A percentile compares a stretch with the other conserved stretches of the same genome.
Conservation (phyloP, 2,113 vertebrate species). For the Paracanthobrama guichenoti region DNA sequence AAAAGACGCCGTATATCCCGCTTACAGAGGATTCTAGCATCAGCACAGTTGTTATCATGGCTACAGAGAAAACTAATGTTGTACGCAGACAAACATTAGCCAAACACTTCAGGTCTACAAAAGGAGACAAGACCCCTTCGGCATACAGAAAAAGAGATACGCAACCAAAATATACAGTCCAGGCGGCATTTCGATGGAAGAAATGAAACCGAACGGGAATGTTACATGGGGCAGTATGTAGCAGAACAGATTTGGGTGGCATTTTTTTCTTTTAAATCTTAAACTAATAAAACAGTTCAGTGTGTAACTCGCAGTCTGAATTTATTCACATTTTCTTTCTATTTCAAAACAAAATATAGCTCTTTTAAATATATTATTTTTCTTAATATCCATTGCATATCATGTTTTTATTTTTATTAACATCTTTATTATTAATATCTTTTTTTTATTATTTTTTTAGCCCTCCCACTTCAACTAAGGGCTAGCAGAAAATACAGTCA, state of each 20-base stretch:
- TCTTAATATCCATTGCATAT: constrained; percentile 80
- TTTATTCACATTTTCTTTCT: constrained; percentile 75
- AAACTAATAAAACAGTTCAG: constrained; percentile 75
- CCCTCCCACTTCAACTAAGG: constrained; percentile 79
- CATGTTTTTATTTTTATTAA: constrained; percentile 68
- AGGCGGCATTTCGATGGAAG: constrained; percentile 34
- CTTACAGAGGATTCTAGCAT: constrained; percentile 44
- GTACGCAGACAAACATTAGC: constrained; percentile 34
- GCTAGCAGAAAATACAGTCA: constrained; percentile 82
- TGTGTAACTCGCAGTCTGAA: constrained; percentile 78
- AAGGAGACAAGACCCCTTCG: background rate
- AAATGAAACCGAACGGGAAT: constrained; percentile 22
- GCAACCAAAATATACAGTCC: constrained; percentile 38
- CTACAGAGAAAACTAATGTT: constrained; percentile 53
- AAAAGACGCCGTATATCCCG: constrained; percentile 38
- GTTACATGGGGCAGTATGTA: constrained; percentile 71
- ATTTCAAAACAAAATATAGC: constrained; percentile 83
- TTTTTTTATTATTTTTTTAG: constrained; percentile 70
- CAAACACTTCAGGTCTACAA: background rate
- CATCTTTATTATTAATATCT: constrained; percentile 73
- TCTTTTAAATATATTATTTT: constrained; percentile 79
- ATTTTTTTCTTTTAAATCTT: constrained; percentile 61
- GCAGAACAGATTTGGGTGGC: constrained; percentile 66
- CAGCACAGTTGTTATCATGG: constrained; percentile 55
- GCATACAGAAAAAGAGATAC: constrained; percentile 5